Conservation (phyloP, 2,113 vertebrate species). For the Thinocorus orbignyianus region DNA sequence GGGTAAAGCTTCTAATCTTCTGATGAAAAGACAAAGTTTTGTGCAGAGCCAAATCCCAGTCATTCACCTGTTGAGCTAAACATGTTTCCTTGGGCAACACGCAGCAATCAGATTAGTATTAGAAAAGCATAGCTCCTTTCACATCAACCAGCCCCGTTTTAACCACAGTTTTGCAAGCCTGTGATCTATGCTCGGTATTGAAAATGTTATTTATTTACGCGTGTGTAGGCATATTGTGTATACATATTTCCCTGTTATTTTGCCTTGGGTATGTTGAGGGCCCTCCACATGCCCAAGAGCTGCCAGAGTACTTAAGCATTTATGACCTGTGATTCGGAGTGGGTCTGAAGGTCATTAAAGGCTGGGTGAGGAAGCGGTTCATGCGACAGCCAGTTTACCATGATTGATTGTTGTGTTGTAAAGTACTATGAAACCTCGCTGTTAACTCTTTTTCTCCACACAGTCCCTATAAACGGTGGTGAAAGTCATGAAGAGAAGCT, state of each 20-base stretch:
- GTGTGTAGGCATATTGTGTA: background rate
- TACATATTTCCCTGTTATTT: background rate
- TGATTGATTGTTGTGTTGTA: background rate
- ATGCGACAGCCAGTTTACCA: background rate
- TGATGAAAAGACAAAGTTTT: background rate
- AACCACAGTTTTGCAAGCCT: background rate
- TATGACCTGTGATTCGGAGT: background rate
- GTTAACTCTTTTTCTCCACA: background rate
- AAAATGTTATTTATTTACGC: background rate
- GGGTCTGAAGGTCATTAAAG: conserved; percentile 49
- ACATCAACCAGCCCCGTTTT: background rate
- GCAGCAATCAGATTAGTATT: background rate
- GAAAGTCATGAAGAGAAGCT: background rate
- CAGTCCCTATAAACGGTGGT: background rate
- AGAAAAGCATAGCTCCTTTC: background rate
- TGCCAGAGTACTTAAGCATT: conserved; percentile 3
- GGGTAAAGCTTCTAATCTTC: background rate
- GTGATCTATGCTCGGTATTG: background rate
- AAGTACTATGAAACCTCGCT: background rate
- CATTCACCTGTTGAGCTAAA: background rate
- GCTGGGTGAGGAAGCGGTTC: background rate
- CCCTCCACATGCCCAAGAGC: background rate
- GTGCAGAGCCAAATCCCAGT: background rate
- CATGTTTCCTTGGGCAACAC: background rate
- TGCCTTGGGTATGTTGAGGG: background rate